A percentile compares a stretch with the other conserved stretches of the same genome.
phyloP scores from a whole-genome alignment of 2,797 vertebrate species.

The Mormyrops attenuatus region DNA sequence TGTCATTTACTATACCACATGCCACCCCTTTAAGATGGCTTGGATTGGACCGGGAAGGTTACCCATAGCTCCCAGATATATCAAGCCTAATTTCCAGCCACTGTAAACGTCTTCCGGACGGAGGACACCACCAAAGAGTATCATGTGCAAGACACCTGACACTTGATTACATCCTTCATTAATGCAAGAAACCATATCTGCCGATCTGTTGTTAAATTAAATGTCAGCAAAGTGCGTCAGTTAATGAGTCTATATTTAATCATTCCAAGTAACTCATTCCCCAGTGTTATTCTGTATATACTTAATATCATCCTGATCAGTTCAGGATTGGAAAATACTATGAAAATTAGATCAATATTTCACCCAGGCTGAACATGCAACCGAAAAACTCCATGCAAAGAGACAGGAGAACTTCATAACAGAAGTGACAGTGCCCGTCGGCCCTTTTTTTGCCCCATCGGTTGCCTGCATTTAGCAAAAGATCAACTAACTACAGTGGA shows the following conservation, averaged over 20 bases:
- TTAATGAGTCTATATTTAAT: not conserved
- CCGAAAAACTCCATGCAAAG: not conserved
- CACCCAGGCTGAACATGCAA: not conserved
- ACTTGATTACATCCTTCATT: conserved; percentile 7
- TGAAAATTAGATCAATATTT: not conserved
- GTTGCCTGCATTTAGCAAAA: not conserved
- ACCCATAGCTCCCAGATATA: not conserved
- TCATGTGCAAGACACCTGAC: not conserved
- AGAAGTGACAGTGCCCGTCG: not conserved
- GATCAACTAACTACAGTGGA: not conserved
- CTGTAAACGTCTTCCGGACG: not conserved
- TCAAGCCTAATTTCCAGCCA: not conserved
- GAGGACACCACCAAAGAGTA: not conserved
- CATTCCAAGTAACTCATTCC: not conserved
- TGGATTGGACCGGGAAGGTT: not conserved
- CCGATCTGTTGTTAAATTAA: not conserved
- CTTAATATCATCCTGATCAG: not conserved
- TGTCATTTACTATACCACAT: not conserved
- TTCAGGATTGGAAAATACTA: not conserved
- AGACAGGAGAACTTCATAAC: not conserved
- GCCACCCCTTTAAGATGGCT: not conserved
- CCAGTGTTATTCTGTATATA: not conserved
- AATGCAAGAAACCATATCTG: not conserved
- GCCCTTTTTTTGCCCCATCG: not conserved
- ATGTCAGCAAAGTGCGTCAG: not conserved